Evolutionary conservation across 2,888 invertebrate species (phyloP), one percentile per base, ranked within the genome.

Genomic region (Phanerotoma sp.): DNA sequence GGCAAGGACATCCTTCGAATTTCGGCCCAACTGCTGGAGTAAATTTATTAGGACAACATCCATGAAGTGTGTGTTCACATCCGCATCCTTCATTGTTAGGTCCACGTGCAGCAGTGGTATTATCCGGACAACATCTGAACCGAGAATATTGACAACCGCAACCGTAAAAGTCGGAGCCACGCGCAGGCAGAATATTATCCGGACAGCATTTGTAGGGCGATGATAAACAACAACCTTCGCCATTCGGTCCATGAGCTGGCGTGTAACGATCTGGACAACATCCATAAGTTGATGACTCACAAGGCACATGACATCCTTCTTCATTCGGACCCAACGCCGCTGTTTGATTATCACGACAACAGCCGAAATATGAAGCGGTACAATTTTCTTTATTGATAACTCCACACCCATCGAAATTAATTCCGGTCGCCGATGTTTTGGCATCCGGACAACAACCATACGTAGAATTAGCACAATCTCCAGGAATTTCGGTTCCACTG

Each of bases 51-150:
- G 91, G 90, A 67, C 95, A 95, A 70, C 95, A 96, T 6, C 93
- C 93, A 67, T 86, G 81, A 22, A 81, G 72, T 0, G 87, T 83
- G 68, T 86, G 84, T 64, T 87, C 82, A 70, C 94, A 95, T 18
- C 89, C 88, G 66, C 93, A 94, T 2, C 93, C 93, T 65, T 89
- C 87, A 57, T 88, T 86, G 63, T 85, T 79, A 6, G 86, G 83
- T 22, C 97, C 97, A 60, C 83, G 82, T 0, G 96, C 93, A 5
- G 87, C 79, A 0, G 91, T 91, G 33, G 79, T 77, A 56, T 90
- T 88, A 78, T 94, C 93, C 0, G 92, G 89, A 69, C 96, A 96
- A 74, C 96, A 96, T 0, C 93, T 89, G 67, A 86, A 91, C 15
- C 83, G 84, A 0, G 90, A 83, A 62, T 84, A 83, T 60, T 86